phyloP scores from a whole-genome alignment of 2,888 invertebrate genomes.

The Apantesis nais region DNA sequence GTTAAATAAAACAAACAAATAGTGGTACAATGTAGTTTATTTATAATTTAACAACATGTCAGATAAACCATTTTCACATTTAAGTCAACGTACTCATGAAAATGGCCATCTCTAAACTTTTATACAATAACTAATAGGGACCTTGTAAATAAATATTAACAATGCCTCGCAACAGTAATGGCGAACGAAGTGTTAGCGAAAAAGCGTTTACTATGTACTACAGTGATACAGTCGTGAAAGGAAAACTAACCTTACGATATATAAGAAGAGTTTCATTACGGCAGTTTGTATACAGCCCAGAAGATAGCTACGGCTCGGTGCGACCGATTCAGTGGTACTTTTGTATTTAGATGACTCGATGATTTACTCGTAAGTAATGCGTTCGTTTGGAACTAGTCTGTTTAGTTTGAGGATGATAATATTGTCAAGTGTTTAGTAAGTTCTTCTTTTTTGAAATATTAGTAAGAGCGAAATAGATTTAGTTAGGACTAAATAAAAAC shows the following conservation, averaged over 20 bases:
- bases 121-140: conserved; percentile 82
- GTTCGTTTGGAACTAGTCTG: not conserved
- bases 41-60: conserved; percentile 88
- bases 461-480: not conserved
- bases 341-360: not conserved
- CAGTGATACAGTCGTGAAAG: conserved; percentile 55
- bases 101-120: conserved; percentile 84
- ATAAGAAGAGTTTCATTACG: conserved; percentile 47
- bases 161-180: conserved; percentile 72
- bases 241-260: conserved; percentile 53
- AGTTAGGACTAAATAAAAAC: not conserved
- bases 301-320: conserved; percentile 48
- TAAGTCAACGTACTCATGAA: conserved; percentile 73
- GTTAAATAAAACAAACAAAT: conserved; percentile 50
- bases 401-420: not conserved
- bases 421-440: not conserved
- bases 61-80: conserved; percentile 82
- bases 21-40: conserved; percentile 90
- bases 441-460: not conserved
- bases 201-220: conserved; percentile 71
- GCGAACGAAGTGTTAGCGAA: conserved; percentile 65
- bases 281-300: conserved; percentile 58
- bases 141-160: conserved; percentile 74
- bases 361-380: not conserved
- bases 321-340: conserved; percentile 4